Evolutionary conservation across 2,888 invertebrate genomes (phyloP).

Genomic region (Drosophila buzzatii): DNA sequence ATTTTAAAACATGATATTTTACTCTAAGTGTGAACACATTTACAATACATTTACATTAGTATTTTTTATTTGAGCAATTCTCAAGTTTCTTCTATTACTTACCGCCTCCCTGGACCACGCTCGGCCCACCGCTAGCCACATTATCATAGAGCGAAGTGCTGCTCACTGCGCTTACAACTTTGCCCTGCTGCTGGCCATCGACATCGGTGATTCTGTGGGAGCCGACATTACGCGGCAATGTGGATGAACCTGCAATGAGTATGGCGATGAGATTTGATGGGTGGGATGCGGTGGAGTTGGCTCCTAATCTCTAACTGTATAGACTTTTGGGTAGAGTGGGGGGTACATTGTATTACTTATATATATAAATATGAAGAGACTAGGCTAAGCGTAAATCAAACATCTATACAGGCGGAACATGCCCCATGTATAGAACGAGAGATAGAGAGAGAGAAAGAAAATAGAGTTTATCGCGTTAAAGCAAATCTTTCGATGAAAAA

Average conservation of each 20-base stretch:
- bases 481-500: constrained; percentile 9
- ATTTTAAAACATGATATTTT: not conserved
- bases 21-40: no score
- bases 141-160: constrained; percentile 95
- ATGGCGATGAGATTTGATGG: constrained; percentile 80
- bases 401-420: not conserved
- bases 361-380: constrained; percentile 20
- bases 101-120: constrained; percentile 60
- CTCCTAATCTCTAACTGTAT: constrained; percentile 52
- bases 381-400: constrained; percentile 40
- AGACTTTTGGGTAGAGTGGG: constrained; percentile 34
- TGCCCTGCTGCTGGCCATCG: constrained; percentile 86
- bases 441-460: constrained; percentile 7
- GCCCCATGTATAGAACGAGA: constrained; percentile 1
- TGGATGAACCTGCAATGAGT: constrained; percentile 90
- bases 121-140: constrained; percentile 86
- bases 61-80: not conserved
- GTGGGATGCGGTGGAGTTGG: constrained; percentile 65
- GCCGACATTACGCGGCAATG: constrained; percentile 89
- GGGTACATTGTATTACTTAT: constrained; percentile 19
- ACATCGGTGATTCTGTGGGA: constrained; percentile 82
- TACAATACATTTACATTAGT: not conserved
- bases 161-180: constrained; percentile 94
- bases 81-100: constrained; percentile 19
- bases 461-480: constrained; percentile 19